A percentile compares a stretch with the other conserved stretches of the same genome.
Evolutionary conservation across 2,797 vertebrate genomes (phyloP).

Genomic region (Halcyon leucocephala): DNA sequence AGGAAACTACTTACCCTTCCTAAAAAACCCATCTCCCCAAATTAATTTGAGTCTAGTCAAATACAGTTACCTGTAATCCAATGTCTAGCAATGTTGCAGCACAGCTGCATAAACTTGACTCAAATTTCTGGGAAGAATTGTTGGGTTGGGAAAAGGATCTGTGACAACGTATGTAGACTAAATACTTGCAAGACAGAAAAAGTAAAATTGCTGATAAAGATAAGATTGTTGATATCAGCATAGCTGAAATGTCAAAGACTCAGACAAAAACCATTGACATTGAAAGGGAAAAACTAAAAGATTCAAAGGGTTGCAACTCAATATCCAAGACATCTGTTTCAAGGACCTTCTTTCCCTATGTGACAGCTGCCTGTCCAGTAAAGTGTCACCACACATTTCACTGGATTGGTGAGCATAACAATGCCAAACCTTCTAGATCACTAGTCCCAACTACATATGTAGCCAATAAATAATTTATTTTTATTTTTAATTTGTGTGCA

Average conservation of each 20-base stretch:
- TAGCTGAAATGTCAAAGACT: background rate
- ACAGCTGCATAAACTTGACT: background rate
- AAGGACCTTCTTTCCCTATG: background rate
- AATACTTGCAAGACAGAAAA: background rate
- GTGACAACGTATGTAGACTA: background rate
- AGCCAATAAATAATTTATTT: background rate
- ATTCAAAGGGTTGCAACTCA: background rate
- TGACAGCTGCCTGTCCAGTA: background rate
- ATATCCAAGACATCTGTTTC: background rate
- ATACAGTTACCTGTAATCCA: background rate
- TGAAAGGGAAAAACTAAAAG: background rate
- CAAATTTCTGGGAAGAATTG: background rate
- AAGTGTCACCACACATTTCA: background rate
- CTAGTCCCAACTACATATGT: background rate
- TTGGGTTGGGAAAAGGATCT: background rate
- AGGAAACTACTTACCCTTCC: background rate
- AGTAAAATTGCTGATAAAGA: background rate
- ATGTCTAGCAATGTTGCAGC: background rate
- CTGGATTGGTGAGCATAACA: background rate
- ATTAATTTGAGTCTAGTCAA: background rate
- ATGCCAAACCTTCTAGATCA: background rate
- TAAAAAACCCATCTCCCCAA: background rate
- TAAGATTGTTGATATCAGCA: background rate
- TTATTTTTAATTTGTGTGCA: background rate
- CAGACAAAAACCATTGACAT: accelerated